Evolutionary conservation across 2,888 invertebrate species (phyloP), one percentile per base, ranked within the genome.

Genomic region (Cancer borealis): DNA sequence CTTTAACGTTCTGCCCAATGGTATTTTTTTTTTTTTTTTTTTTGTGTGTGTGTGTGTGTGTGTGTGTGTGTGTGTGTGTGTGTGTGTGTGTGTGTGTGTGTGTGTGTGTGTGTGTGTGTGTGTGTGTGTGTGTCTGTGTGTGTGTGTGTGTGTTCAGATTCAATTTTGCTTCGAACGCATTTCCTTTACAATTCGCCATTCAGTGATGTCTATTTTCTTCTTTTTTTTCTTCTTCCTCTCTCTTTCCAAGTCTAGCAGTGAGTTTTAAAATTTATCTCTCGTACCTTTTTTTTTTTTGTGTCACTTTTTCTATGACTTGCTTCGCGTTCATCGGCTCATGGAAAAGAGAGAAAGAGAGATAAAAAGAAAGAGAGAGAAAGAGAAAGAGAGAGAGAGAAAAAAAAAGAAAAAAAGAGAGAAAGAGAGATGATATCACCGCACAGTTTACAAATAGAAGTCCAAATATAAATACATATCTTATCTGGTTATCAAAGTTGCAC

Each of bases 341-440:
- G 49, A 54, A 92, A 49, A 92, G 26, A 30, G 92, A n/a, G 30
- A 30, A 17, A 47, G 87, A 49, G 49, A 87, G 49, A 49, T 30
- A 39, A 39, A 39, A 30, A 47, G 49, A 54, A 12, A 54, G 87
- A 12, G 87, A 54, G 54, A 30, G 92, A 92, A 79, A 26, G 47
- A 47, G 92, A 79, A 46, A 84, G 92, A 79, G 47, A 47, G 46
- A 79, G 92, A 92, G 92, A 79, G 79, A 45, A 79, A 47, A 47
- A 92, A 49, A 45, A n/a, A 45, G 73, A 39, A 79, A 87, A 26
- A 45, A 26, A 39, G 47, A 26, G n/a, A 21, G 47, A 26, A 6
- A 49, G 26, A 39, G 54, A 84, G 66, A n/a, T 4, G 79, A 39
- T 39, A 39, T 39, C 39, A 39, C 39, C 39, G 39, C 39, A 39